These are phyloP conservation scores for Speoplatyrhinus poulsoni DNA, from an alignment of 2,113 vertebrate genomes.

Conservation along the genomic window DNA sequence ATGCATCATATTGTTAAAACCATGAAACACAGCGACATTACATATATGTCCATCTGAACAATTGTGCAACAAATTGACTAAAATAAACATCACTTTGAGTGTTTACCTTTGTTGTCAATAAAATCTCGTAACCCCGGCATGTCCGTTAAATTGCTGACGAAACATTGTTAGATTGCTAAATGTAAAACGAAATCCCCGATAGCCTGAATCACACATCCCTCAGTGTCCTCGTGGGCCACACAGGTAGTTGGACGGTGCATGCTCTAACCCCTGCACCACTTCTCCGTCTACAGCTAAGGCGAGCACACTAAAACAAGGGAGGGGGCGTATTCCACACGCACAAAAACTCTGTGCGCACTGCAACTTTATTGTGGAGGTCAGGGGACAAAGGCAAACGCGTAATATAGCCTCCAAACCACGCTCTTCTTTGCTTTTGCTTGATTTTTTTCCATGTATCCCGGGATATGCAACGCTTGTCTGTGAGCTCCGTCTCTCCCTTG, in stretches of 20 bases:
- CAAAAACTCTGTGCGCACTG: conserved; percentile 50
- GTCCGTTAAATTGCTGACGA: conserved; percentile 54
- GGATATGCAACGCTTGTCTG: conserved; percentile 64
- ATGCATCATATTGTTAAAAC: not conserved
- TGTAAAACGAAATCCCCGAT: not conserved
- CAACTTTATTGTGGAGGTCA: conserved; percentile 52
- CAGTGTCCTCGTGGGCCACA: conserved; percentile 85
- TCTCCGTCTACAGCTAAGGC: conserved; percentile 17
- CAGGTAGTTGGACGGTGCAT: conserved; percentile 85
- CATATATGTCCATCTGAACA: not conserved
- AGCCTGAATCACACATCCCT: conserved; percentile 70
- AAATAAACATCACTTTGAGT: not conserved
- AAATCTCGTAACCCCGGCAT: conserved; percentile 59
- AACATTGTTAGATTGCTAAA: conserved; percentile 41
- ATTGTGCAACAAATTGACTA: not conserved
- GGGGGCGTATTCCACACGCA: conserved; percentile 54
- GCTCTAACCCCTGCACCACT: conserved; percentile 62
- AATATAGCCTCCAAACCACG: conserved; percentile 61
- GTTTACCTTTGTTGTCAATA: conserved; percentile 66
- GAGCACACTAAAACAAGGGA: conserved; percentile 50
- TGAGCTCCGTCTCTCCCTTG: conserved; percentile 76
- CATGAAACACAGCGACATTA: conserved; percentile 3
- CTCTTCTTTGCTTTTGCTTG: conserved; percentile 58
- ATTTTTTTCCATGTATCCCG: conserved; percentile 47
- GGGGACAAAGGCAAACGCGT: conserved; percentile 68